Conservation (phyloP, 1,140 invertebrate genomes). For the Sitobion miscanthi region DNA sequence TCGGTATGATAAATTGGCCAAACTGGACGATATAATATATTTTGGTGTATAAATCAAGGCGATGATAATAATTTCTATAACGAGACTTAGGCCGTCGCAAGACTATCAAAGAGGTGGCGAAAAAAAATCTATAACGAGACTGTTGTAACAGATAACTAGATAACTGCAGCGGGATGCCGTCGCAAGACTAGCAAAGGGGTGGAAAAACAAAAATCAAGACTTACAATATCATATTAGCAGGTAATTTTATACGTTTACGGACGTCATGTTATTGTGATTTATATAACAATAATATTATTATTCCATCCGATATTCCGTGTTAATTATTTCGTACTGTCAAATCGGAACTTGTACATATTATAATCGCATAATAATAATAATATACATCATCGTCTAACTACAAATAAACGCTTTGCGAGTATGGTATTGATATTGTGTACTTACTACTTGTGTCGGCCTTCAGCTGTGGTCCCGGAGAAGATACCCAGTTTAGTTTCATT, state of each 20-base stretch:
- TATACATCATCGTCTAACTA: neutral
- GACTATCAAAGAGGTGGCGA: neutral
- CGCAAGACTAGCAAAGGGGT: neutral
- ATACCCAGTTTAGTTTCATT: slow-evolving; percentile 99
- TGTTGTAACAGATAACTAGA: neutral
- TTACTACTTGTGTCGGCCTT: slow-evolving; percentile 99
- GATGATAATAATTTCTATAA: neutral
- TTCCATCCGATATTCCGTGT: neutral
- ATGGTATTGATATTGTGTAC: slow-evolving; percentile 65
- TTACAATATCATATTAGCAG: neutral
- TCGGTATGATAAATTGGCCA: too few species aligned
- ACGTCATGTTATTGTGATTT: neutral
- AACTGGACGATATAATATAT: neutral
- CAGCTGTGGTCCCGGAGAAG: slow-evolving; percentile 93
- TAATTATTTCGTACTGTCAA: neutral
- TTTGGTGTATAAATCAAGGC: neutral
- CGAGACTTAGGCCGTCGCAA: neutral
- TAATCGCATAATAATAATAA: neutral
- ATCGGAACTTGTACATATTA: neutral
- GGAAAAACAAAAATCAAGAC: neutral
- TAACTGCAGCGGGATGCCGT: neutral
- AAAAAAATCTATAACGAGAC: neutral
- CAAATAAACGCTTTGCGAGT: neutral
- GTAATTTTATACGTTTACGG: neutral
- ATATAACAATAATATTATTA: neutral